A percentile compares a stretch with the other conserved stretches of the same genome.
phyloP scores from a whole-genome alignment of 2,797 vertebrate genomes.

The Hafferia zeledoni region DNA sequence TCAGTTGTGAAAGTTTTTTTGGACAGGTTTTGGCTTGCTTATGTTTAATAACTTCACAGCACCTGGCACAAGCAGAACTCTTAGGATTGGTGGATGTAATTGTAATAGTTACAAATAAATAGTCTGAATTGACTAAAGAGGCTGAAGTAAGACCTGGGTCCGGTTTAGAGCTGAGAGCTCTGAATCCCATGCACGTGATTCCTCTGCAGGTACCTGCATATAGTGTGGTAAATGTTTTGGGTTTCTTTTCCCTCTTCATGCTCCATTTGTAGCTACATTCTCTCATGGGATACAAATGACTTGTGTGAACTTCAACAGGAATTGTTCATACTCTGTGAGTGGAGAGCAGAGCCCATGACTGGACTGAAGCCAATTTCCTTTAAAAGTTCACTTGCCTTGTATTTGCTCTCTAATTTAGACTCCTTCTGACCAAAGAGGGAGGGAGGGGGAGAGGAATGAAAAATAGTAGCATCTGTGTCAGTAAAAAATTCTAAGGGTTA shows the following conservation, averaged over 20 bases:
- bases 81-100: neutral
- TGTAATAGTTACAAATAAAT: neutral
- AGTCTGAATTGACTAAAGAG: neutral
- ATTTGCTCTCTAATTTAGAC: constrained; percentile 28
- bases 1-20: neutral
- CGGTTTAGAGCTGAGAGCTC: neutral
- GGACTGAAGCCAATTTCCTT: constrained; percentile 52
- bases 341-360: constrained; percentile 17
- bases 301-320: neutral
- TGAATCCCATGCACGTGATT: neutral
- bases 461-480: constrained; percentile 31
- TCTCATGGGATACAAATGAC: neutral
- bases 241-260: neutral
- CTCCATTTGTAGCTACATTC: neutral
- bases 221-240: neutral
- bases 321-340: constrained; percentile 16
- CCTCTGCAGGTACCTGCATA: neutral
- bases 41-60: neutral
- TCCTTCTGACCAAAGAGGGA: neutral
- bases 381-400: constrained; percentile 57
- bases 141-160: neutral
- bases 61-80: neutral
- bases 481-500: constrained; percentile 43
- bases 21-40: neutral
- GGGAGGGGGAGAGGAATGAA: neutral